phyloP scores from a whole-genome alignment of 2,797 vertebrate genomes.

The Gymnopithys bicolor region DNA sequence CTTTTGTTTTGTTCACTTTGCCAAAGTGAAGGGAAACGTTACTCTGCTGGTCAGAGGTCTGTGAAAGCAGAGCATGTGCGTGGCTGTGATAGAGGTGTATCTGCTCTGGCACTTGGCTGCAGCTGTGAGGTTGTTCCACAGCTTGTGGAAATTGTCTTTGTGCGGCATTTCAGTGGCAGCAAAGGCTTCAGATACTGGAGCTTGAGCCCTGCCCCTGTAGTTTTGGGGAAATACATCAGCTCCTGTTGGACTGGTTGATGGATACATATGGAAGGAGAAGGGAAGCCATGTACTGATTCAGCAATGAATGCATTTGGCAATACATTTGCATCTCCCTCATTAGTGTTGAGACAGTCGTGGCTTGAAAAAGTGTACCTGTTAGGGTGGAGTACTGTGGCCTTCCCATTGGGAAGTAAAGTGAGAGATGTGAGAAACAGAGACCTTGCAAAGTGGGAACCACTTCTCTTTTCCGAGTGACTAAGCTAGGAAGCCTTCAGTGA shows the following conservation, averaged over 20 bases:
- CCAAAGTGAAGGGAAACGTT: background rate
- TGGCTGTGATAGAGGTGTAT: background rate
- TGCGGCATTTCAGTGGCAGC: accelerated
- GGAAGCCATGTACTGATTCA: background rate
- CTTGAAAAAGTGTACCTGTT: background rate
- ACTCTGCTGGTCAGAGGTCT: background rate
- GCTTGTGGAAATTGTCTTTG: background rate
- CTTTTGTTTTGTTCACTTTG: background rate
- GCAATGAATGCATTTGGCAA: background rate
- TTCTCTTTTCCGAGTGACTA: background rate
- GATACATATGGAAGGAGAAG: background rate
- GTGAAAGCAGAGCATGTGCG: background rate
- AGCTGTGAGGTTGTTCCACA: background rate
- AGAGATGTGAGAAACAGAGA: background rate
- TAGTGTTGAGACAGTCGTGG: background rate
- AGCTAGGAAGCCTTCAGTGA: background rate
- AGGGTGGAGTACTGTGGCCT: background rate
- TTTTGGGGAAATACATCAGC: background rate
- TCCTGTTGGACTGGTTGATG: background rate
- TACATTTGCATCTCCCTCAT: background rate
- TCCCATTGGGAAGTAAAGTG: background rate
- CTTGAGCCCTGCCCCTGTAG: background rate
- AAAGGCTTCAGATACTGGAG: background rate
- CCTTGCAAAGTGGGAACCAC: background rate
- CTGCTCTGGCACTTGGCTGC: accelerated